Base-by-base conservation (phyloP, 2,888 invertebrate species). In the Chaitophorus viminalis region DNA sequence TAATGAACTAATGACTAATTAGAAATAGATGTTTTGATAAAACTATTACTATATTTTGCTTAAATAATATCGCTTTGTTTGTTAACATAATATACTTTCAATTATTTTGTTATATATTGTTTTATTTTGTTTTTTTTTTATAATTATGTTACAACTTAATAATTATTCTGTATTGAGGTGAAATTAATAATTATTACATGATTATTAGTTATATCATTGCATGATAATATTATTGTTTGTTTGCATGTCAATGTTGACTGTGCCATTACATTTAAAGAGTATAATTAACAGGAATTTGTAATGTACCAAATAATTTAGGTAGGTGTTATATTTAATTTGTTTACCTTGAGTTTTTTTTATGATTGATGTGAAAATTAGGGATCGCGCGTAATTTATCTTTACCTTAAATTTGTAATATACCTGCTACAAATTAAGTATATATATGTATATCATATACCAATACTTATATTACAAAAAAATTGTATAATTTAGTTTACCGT, bases 261-360 rank as follows among this genome's bases (percentile, higher is more conserved):
- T 79, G 52, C 70, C 39, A 4, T 78, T 72, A 72, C 72, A 72
- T 78, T 79, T 86, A 79, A 78, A 6, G 25, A 86, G 54, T 86
- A 85, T 78, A 81, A 81, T 65, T 87, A 87, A 87, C 81, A 87
- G 74, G 87, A 79, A 87, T 87, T 81, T 87, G 78, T 87, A 74
- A 81, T 79, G 72, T 87, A 74, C 78, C 87, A 81, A 87, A 81
- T 87, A 87, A 87, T 87, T 54, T 87, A 87, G 87, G 87, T 87
- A 87, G 87, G 87, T 87, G 81, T 79, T 81, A 65, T 60, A 75
- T 65, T 81, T 81, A 74, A 81, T 87, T 79, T 84, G 68, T 77
- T 84, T 84, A 84, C 77, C 76, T 84, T 84, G 84, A 84, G 76
- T 77, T 84, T 84, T 82, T 82, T 84, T 52, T 81, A 79, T 65